A percentile compares a stretch with the other conserved stretches of the same genome.
Conservation (phyloP, 2,888 invertebrate genomes). For the Oscheius sp. region DNA sequence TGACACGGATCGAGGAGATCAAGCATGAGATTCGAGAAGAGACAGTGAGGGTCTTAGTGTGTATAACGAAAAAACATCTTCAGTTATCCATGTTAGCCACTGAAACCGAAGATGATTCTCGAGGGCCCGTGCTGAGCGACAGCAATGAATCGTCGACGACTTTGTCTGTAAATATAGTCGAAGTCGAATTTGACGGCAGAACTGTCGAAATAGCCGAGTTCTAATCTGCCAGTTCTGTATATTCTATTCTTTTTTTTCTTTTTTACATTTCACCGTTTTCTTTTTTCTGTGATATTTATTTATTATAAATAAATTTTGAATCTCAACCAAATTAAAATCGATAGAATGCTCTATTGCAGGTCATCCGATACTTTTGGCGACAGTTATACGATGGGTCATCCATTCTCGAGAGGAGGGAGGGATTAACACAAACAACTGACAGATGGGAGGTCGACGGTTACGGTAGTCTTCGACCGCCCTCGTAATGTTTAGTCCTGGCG, state of each 20-base stretch:
- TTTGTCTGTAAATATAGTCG: background rate
- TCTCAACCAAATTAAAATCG: too few relatives aligned
- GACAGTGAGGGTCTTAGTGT: background rate
- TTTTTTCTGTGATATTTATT: background rate
- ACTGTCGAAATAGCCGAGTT: slow-evolving; percentile 21
- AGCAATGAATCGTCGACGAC: background rate
- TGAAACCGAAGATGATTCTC: background rate
- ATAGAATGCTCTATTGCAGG: too few relatives aligned
- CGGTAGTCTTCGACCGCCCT: too few relatives aligned
- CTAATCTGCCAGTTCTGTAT: background rate
- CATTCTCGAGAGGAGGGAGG: too few relatives aligned
- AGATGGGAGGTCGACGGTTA: too few relatives aligned
- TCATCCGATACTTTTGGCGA: background rate
- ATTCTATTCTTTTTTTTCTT: background rate
- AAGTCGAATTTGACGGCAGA: slow-evolving; percentile 6
- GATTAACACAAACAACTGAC: too few relatives aligned
- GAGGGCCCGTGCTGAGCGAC: background rate
- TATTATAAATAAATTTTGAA: too few relatives aligned
- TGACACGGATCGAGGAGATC: slow-evolving; percentile 25
- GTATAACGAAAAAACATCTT: background rate
- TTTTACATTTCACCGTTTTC: background rate
- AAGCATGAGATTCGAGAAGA: slow-evolving; percentile 20
- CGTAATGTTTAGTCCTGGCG: background rate
- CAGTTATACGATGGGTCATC: too few relatives aligned
- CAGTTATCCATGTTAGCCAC: background rate